phyloP scores from a whole-genome alignment of 2,888 invertebrate genomes.

The Sussaba pulchella region DNA sequence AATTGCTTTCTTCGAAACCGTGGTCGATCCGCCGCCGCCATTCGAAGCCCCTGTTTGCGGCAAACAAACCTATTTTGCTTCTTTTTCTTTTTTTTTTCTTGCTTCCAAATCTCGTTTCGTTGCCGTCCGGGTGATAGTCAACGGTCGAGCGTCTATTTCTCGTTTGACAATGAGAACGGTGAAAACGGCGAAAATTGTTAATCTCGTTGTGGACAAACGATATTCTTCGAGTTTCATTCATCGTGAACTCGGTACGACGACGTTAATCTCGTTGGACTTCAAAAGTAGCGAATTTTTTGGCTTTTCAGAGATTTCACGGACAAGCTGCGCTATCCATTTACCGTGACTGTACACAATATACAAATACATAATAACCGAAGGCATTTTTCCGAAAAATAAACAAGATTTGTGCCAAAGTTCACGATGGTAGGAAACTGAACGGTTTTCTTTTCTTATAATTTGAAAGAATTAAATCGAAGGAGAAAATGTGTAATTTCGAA shows the following conservation, averaged over 20 bases:
- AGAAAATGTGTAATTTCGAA: no score
- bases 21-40: conserved; percentile 70
- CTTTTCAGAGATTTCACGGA: conserved; percentile 50
- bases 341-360: conserved; percentile 1
- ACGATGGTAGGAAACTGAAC: background rate
- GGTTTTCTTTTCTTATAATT: background rate
- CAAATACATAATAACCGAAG: conserved; percentile 26
- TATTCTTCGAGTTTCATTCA: conserved; percentile 46
- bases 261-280: conserved; percentile 54
- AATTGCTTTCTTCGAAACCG: conserved; percentile 75
- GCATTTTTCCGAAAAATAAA: conserved; percentile 50
- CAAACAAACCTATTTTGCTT: no score
- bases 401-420: conserved; percentile 35
- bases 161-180: conserved; percentile 55
- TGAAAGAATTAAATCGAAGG: no score
- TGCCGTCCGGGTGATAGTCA: conserved; percentile 61
- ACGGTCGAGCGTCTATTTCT: conserved; percentile 8
- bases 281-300: conserved; percentile 60
- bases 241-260: background rate
- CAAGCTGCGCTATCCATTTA: conserved; percentile 18
- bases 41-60: conserved; percentile 61
- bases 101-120: no score
- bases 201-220: conserved; percentile 21
- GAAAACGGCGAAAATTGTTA: conserved; percentile 43
- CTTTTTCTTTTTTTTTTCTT: no score